These are phyloP conservation scores for Lota lota DNA, from an alignment of 2,113 vertebrate species.

Conservation along the genomic window DNA sequence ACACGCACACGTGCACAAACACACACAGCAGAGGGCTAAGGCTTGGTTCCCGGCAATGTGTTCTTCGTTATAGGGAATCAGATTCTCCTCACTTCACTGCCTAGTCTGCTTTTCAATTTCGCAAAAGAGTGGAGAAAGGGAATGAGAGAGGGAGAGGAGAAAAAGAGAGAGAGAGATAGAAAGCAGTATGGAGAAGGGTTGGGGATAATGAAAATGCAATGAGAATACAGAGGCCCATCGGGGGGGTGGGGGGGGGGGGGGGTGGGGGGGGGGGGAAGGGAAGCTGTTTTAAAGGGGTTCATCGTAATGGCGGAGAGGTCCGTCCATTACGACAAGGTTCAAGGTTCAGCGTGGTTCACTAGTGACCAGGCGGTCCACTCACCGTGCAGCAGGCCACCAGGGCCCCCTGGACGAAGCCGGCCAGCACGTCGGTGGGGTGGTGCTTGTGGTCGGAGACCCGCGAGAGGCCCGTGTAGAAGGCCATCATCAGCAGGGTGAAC, in stretches of 20 bases:
- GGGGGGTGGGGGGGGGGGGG: too few relatives aligned
- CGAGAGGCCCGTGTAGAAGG: slow-evolving; percentile 94
- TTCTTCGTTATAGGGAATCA: slow-evolving; percentile 65
- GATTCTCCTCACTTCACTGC: slow-evolving; percentile 47
- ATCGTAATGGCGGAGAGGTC: too few relatives aligned
- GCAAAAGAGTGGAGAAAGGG: slow-evolving; percentile 4
- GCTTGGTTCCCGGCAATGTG: slow-evolving; percentile 57
- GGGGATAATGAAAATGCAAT: too few relatives aligned
- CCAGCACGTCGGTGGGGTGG: slow-evolving; percentile 91
- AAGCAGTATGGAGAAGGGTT: too few relatives aligned
- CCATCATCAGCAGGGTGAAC: slow-evolving; percentile 96
- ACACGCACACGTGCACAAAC: slow-evolving; percentile 13
- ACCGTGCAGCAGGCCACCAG: slow-evolving; percentile 84
- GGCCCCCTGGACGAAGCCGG: slow-evolving; percentile 91
- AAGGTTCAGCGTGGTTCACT: too few relatives aligned
- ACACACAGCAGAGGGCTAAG: slow-evolving; percentile 15
- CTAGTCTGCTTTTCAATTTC: slow-evolving; percentile 24
- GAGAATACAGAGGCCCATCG: too few relatives aligned
- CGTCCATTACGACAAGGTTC: too few relatives aligned
- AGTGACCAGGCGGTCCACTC: slow-evolving; percentile 37
- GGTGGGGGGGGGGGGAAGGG: too few relatives aligned
- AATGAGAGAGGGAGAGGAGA: not conserved
- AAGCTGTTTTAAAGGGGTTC: too few relatives aligned
- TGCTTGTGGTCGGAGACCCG: slow-evolving; percentile 95
- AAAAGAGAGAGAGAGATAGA: not conserved